Conservation (phyloP, 2,113 vertebrate genomes). For the Pelobates fuscus region DNA sequence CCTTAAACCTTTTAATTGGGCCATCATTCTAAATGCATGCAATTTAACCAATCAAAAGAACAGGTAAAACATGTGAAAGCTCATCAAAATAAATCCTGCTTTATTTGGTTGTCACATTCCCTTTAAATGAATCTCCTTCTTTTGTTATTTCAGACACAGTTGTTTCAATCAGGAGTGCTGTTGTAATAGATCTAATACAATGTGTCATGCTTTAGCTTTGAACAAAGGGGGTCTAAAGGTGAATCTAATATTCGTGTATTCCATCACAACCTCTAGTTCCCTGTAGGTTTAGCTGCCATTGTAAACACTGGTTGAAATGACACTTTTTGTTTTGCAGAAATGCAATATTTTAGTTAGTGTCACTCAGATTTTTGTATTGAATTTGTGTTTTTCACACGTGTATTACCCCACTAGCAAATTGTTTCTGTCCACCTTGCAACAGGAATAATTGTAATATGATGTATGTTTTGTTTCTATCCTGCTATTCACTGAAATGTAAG, state of each 20-base stretch:
- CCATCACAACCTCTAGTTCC: slow-evolving; percentile 23
- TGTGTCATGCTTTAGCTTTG: slow-evolving; percentile 32
- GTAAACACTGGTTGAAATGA: not conserved
- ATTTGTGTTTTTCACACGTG: not conserved
- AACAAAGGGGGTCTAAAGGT: slow-evolving; percentile 10
- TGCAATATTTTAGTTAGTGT: slow-evolving; percentile 34
- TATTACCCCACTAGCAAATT: not conserved
- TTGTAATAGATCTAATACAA: slow-evolving; percentile 26
- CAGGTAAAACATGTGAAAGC: too few relatives aligned
- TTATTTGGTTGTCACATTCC: not conserved
- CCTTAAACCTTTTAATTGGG: too few relatives aligned
- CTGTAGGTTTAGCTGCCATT: slow-evolving; percentile 26
- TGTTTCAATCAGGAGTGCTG: not conserved
- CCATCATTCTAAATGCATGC: too few relatives aligned
- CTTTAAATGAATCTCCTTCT: not conserved
- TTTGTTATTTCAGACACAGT: not conserved
- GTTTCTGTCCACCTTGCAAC: not conserved
- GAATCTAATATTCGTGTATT: slow-evolving; percentile 38
- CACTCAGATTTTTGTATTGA: slow-evolving; percentile 19
- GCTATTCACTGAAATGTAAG: too few relatives aligned
- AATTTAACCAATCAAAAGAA: too few relatives aligned
- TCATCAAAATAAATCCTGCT: too few relatives aligned
- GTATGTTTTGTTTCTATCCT: too few relatives aligned
- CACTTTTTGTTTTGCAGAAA: slow-evolving; percentile 15
- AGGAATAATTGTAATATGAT: too few relatives aligned